Evolutionary conservation across 2,797 vertebrate genomes (phyloP).

Genomic region (Geotrypetes seraphini): DNA sequence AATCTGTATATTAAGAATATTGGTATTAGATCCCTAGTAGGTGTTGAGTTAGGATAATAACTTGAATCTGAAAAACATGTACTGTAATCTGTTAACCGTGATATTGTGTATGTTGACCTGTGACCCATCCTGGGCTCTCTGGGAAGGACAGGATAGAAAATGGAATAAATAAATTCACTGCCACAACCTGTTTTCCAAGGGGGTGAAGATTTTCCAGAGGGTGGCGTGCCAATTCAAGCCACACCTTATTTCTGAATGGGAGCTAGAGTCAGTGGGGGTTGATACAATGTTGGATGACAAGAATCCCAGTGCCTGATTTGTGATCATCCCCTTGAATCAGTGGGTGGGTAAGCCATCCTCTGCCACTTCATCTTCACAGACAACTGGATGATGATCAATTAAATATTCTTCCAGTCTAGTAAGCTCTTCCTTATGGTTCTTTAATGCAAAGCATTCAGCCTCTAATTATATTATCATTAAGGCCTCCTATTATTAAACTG

Average conservation of each 20-base stretch:
- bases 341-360: conserved; percentile 61
- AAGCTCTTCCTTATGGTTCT: no score
- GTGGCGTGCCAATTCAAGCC: conserved; percentile 75
- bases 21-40: no score
- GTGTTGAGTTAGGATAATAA: no score
- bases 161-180: conserved; percentile 87
- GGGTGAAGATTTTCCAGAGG: conserved; percentile 80
- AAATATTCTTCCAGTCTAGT: conserved; percentile 86
- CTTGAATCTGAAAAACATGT: no score
- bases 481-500: no score
- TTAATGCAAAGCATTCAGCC: no score
- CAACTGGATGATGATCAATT: conserved; percentile 87
- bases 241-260: conserved; percentile 60
- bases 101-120: no score
- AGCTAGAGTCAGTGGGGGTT: conserved; percentile 56
- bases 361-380: conserved; percentile 79
- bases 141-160: no score
- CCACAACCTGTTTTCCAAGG: conserved; percentile 84
- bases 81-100: no score
- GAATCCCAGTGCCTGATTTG: conserved; percentile 80
- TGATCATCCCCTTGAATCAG: conserved; percentile 70
- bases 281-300: conserved; percentile 75
- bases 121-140: no score
- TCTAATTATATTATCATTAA: no score
- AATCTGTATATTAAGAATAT: no score